These are phyloP conservation scores for Anthrax anthrax DNA, from an alignment of 2,888 invertebrate genomes.

Conservation along the genomic window DNA sequence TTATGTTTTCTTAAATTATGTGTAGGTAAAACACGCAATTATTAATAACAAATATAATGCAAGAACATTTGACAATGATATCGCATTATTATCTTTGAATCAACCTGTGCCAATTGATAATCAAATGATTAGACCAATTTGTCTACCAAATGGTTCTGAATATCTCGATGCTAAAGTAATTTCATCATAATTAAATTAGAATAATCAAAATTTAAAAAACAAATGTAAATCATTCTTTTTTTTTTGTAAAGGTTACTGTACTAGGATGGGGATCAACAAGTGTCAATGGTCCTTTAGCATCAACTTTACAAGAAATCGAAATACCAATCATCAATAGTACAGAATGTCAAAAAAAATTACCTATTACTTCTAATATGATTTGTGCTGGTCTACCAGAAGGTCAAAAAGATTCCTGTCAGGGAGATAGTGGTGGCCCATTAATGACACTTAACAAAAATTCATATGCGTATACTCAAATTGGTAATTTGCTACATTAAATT, in stretches of 20 bases:
- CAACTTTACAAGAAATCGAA: constrained; percentile 49
- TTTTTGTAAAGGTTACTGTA: constrained; percentile 40
- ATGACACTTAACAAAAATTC: neutral
- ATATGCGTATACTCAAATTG: neutral
- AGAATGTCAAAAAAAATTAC: constrained; percentile 10
- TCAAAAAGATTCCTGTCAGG: constrained; percentile 30
- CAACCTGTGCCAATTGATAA: constrained; percentile 36
- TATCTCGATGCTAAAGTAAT: neutral
- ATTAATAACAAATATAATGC: neutral
- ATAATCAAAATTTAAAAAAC: too few relatives aligned
- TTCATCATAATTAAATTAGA: constrained; percentile 22
- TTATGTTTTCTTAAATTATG: too few relatives aligned
- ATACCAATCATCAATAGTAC: constrained; percentile 49
- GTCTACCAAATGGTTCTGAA: constrained; percentile 43
- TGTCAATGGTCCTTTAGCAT: constrained; percentile 48
- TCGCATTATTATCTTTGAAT: constrained; percentile 49
- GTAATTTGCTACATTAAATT: neutral
- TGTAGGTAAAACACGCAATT: neutral
- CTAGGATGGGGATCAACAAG: constrained; percentile 59
- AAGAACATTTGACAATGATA: constrained; percentile 49
- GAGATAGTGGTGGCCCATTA: constrained; percentile 10
- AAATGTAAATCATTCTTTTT: too few relatives aligned
- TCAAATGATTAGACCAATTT: constrained; percentile 50
- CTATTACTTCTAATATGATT: constrained; percentile 29
- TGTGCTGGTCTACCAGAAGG: constrained; percentile 30